Evolutionary conservation across 2,888 invertebrate genomes (phyloP).

Genomic region (Petrolisthes manimaculis): DNA sequence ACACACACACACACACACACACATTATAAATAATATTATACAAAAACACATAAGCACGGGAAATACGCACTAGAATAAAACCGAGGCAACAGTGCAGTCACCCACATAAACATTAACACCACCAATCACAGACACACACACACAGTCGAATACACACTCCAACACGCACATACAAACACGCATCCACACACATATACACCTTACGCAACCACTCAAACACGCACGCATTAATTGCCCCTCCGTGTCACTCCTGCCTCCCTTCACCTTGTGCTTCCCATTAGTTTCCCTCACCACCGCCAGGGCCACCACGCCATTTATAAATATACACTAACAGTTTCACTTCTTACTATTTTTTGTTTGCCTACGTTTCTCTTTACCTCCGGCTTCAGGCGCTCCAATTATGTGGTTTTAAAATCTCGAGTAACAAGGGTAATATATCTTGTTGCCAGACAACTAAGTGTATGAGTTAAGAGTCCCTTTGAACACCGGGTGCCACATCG

Average conservation of each 20-base stretch:
- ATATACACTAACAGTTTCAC: not conserved
- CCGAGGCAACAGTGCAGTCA: too few species aligned
- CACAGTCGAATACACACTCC: not conserved
- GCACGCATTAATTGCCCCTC: not conserved
- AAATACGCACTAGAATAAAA: too few species aligned
- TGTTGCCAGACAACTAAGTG: too few species aligned
- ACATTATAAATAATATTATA: too few species aligned
- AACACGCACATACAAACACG: not conserved
- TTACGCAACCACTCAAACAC: not conserved
- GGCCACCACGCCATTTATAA: not conserved
- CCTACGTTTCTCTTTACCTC: not conserved
- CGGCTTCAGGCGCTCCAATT: not conserved
- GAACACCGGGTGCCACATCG: too few species aligned
- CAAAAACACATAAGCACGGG: too few species aligned
- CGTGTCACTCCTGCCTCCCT: not conserved
- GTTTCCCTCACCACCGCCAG: not conserved
- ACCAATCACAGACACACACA: not conserved
- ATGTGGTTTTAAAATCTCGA: too few species aligned
- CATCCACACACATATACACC: not conserved
- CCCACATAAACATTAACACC: too few species aligned
- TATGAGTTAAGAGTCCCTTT: too few species aligned
- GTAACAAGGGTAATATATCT: too few species aligned
- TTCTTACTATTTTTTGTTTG: not conserved
- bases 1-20: too few species aligned
- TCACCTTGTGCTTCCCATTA: not conserved